A percentile compares a stretch with the other conserved stretches of the same genome.
Evolutionary conservation across 2,888 invertebrate genomes (phyloP).

Genomic region (Drosophila ezoana): DNA sequence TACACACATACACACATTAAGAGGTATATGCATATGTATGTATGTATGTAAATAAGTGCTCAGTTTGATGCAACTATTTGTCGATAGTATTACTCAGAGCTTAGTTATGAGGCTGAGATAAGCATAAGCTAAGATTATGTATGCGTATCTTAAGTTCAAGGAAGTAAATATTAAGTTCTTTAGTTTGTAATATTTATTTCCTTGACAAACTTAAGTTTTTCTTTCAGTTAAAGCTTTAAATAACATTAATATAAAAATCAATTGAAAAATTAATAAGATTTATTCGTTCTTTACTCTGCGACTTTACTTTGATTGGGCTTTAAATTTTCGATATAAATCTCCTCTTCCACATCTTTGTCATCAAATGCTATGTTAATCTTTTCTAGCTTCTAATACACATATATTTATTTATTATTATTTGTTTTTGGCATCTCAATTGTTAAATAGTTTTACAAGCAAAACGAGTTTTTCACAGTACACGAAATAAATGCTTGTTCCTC

Average conservation of each 20-base stretch:
- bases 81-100: slow-evolving; percentile 24
- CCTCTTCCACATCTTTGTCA: too few relatives aligned
- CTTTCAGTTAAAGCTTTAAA: too few relatives aligned
- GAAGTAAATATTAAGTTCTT: too few relatives aligned
- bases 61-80: slow-evolving; percentile 20
- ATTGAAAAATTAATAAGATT: too few relatives aligned
- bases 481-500: slow-evolving; percentile 54
- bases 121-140: not conserved
- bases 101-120: slow-evolving; percentile 4
- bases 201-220: too few relatives aligned
- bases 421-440: slow-evolving; percentile 61
- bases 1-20: not conserved
- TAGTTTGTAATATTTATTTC: too few relatives aligned
- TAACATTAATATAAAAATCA: too few relatives aligned
- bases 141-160: not conserved
- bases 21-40: not conserved
- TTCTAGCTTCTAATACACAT: not conserved
- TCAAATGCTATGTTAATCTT: not conserved
- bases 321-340: too few relatives aligned
- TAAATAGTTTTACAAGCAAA: slow-evolving; percentile 75
- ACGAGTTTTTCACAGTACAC: slow-evolving; percentile 69
- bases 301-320: too few relatives aligned
- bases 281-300: too few relatives aligned
- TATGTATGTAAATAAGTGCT: not conserved
- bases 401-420: slow-evolving; percentile 12